These are phyloP conservation scores for Hydra vulgaris DNA, from an alignment of 30 jellyfish, hydroid and myxozoan genomes.

Conservation along the genomic window DNA sequence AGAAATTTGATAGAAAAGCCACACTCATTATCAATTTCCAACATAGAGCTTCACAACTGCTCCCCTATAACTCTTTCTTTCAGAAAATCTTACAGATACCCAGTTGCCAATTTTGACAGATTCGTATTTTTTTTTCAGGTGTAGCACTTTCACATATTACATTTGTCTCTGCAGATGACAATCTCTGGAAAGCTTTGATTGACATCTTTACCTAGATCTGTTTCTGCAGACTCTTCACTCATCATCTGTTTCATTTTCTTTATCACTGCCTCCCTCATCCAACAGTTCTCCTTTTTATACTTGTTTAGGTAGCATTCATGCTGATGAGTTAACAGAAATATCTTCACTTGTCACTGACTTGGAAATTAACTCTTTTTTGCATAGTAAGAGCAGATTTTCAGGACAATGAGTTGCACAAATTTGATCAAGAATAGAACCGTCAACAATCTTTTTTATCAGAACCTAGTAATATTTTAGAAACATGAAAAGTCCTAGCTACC, in stretches of 20 bases:
- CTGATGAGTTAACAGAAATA: background rate
- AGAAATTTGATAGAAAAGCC: background rate
- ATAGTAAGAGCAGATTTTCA: background rate
- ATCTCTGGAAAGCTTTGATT: background rate
- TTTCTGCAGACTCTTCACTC: background rate
- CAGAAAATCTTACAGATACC: background rate
- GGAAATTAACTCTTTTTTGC: background rate
- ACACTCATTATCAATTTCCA: background rate
- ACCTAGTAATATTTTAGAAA: background rate
- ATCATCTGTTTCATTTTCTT: background rate
- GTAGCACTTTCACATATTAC: background rate
- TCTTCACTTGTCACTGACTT: background rate
- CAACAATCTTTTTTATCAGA: background rate
- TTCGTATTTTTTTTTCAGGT: background rate
- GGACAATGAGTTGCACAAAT: background rate
- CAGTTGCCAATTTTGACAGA: background rate
- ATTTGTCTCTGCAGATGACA: background rate
- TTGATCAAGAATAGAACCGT: background rate
- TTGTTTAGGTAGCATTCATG: background rate
- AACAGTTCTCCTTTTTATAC: background rate
- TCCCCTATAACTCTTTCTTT: background rate
- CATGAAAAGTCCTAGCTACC: background rate
- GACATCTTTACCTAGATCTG: background rate
- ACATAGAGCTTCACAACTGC: background rate
- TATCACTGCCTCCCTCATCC: background rate